Evolutionary conservation across 1,140 invertebrate genomes (phyloP).

Genomic region (Trichonephila clavata): DNA sequence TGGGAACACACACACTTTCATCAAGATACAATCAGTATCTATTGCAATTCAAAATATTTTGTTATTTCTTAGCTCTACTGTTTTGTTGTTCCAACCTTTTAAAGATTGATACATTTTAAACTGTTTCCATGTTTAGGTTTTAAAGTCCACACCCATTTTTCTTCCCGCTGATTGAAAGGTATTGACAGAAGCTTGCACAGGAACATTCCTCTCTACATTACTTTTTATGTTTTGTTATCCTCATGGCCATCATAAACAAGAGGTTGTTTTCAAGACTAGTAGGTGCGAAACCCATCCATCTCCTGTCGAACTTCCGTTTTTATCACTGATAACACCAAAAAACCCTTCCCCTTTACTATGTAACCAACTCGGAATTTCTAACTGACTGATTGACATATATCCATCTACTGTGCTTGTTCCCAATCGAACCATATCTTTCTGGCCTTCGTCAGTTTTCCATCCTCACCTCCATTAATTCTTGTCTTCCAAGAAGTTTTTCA

Average conservation of each 20-base stretch:
- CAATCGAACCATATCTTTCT: background rate
- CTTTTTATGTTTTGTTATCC: background rate
- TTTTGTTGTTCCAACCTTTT: too few species aligned
- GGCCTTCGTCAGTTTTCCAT: constrained; percentile 32
- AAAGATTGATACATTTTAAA: too few species aligned
- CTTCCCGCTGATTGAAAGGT: too few species aligned
- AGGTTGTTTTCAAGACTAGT: background rate
- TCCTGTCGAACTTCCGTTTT: constrained; percentile 37
- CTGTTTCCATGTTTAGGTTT: too few species aligned
- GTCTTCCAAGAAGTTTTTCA: constrained; percentile 5
- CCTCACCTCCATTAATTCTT: background rate
- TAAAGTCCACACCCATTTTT: too few species aligned
- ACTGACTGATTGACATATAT: constrained; percentile 6
- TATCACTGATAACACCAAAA: constrained; percentile 8
- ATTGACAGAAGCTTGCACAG: background rate
- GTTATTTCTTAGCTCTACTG: too few species aligned
- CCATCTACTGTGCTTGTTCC: background rate
- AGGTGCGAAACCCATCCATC: constrained; percentile 43
- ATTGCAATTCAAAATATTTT: too few species aligned
- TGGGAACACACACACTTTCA: too few species aligned
- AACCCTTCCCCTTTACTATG: background rate
- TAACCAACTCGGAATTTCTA: constrained; percentile 13
- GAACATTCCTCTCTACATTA: background rate
- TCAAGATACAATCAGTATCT: too few species aligned
- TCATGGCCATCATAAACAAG: background rate